Evolutionary conservation across 2,888 invertebrate genomes (phyloP), one percentile per base, ranked within the genome.

Genomic region (Drosophila demipolita): DNA sequence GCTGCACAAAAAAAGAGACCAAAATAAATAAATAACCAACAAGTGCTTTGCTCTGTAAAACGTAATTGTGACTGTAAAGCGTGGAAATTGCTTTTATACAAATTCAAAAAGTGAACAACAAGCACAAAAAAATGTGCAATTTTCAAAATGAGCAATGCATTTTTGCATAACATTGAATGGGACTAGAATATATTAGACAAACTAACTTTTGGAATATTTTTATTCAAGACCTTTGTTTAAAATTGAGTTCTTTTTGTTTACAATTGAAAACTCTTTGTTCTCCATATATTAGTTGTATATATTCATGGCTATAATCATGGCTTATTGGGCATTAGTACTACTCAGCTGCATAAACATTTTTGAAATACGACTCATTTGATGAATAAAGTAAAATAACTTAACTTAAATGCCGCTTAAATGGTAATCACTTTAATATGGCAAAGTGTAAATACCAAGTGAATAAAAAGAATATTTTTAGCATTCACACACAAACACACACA

Each of bases 51-150:
- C 75, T 62, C 38, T 60, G 69, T 55, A 69, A 75, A 60, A 42
- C 52, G 80, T 62, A 66, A 63, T 75, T 77, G 80, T 54, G 69
- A 45, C 55, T 45, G 59, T 75, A 59, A 45, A 75, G 76, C 80
- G 71, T 80, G 63, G 77, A 78, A 78, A 77, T 78, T 63, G 64
- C 53, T 64, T 49, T 50, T 55, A 66, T 62, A 61, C 70, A 53
- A 67, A 50, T 67, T 36, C n/a, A 12, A 75, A 61, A 49, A 17
- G 26, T 23, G 2, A 9, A 17, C 20, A 40, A 54, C 52, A 29
- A 8, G 3, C 40, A 40, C 42, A 26, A 48, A 20, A 55, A 38
- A 29, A 60, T 8, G 15, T 60, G 50, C 50, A 60, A 60, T 50
- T 50, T 23, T 32, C 29, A 20, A 55, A 9, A 32, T 26, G 32